Evolutionary conservation across 2,113 vertebrate genomes (phyloP), one percentile per base, ranked within the genome.

Genomic region (Cephalopterus ornatus): DNA sequence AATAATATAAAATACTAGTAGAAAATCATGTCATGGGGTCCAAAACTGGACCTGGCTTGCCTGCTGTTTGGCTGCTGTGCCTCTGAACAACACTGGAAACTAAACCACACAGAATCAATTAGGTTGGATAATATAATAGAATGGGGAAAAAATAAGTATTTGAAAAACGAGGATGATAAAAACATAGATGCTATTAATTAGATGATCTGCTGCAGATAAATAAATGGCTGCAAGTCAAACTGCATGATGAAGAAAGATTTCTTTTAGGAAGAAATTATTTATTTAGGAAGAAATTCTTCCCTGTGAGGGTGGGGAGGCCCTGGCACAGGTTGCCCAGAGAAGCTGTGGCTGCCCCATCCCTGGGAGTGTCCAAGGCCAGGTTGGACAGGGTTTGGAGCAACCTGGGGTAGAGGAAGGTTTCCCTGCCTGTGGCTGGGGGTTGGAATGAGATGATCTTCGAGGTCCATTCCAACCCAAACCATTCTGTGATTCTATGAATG

Each of bases 371-470:
- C 72, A 62, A 37, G 22, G 49, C 14, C 55, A 37, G 63, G 26
- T 0, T 55, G 63, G 79, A 32, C 0, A 0, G 42, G 18, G 10
- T 5, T 83, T 7, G 55, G 55, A 76, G 18, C 41, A 18, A 0
- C 55, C 55, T 68, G 62, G 47, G 13, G 4, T 0, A 3, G 47
- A 16, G 63, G 22, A 28, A 70, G 8, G 14, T 32, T 20, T 39
- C 9, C n/a, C 67, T 50, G n/a, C 18, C 23, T n/a, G 6, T 14
- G 3, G 46, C 44, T 52, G 26, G 4, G 33, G 11, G 1, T 21
- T 53, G 72, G 18, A 49, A 63, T 22, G 8, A 35, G 32, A 24
- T 49, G 12, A 63, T 22, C 3, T 49, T 37, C 20, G 5, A 63
- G 0, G 0, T 56, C 6, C 12, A 32, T 56, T 33, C 56, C 42